Evolutionary conservation across 2,888 invertebrate genomes (phyloP).

Genomic region (Chloromyia formosa): DNA sequence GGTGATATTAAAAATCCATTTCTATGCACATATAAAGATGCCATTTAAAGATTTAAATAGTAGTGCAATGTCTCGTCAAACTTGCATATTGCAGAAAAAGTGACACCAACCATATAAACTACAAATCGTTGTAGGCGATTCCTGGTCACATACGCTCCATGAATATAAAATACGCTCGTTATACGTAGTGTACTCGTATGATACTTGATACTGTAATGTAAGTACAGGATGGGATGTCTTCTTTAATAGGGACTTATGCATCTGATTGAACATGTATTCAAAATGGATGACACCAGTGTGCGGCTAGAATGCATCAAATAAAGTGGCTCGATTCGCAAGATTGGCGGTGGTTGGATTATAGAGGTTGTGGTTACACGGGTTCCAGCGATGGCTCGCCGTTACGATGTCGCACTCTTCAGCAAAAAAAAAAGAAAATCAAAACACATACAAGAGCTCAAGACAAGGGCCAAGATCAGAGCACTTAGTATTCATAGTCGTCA

Average conservation of each 20-base stretch:
- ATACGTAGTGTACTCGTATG: neutral
- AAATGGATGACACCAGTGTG: slow-evolving; percentile 34
- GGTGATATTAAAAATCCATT: neutral
- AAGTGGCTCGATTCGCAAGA: slow-evolving; percentile 11
- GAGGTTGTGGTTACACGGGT: neutral
- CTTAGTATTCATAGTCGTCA: slow-evolving; percentile 34
- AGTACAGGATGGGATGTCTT: slow-evolving; percentile 28
- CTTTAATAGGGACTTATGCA: slow-evolving; percentile 28
- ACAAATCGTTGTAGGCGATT: slow-evolving; percentile 50
- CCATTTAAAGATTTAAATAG: slow-evolving; percentile 13
- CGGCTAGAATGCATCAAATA: slow-evolving; percentile 21
- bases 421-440: slow-evolving; percentile 3
- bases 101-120: slow-evolving; percentile 49
- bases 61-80: slow-evolving; percentile 9
- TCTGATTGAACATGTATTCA: slow-evolving; percentile 34
- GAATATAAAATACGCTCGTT: neutral
- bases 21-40: neutral
- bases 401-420: slow-evolving; percentile 20
- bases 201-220: neutral
- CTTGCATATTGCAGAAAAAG: slow-evolving; percentile 44
- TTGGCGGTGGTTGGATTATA: neutral
- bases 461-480: slow-evolving; percentile 4
- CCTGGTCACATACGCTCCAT: slow-evolving; percentile 9
- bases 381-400: slow-evolving; percentile 1
- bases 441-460: neutral